Evolutionary conservation across 2,113 vertebrate genomes (phyloP).

Genomic region (Channa argus): DNA sequence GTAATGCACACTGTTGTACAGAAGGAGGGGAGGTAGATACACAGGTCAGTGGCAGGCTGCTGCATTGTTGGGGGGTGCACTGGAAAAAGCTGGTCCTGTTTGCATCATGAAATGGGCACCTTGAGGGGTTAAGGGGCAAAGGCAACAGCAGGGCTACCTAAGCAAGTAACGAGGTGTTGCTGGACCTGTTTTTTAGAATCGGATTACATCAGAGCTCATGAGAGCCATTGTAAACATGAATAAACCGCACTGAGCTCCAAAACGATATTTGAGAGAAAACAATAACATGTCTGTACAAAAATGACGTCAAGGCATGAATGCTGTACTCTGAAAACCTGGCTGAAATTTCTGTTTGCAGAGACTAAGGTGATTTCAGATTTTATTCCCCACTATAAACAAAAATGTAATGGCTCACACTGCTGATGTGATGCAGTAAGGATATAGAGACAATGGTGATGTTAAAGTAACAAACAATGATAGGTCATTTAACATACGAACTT

Average conservation of each 20-base stretch:
- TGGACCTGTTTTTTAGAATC: slow-evolving; percentile 74
- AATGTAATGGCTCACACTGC: slow-evolving; percentile 29
- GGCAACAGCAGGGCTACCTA: slow-evolving; percentile 63
- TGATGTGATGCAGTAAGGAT: slow-evolving; percentile 35
- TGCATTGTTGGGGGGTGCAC: not conserved
- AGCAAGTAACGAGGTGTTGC: slow-evolving; percentile 82
- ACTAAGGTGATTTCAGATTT: slow-evolving; percentile 57
- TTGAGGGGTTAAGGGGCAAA: slow-evolving; percentile 62
- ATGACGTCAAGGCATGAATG: slow-evolving; percentile 60
- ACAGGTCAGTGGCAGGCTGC: slow-evolving; percentile 58
- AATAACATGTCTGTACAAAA: slow-evolving; percentile 57
- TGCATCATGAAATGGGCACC: slow-evolving; percentile 68
- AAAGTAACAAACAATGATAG: too few relatives aligned
- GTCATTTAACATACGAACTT: too few relatives aligned
- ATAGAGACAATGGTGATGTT: not conserved
- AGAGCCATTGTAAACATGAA: slow-evolving; percentile 72
- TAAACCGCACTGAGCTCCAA: slow-evolving; percentile 35
- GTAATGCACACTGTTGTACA: slow-evolving; percentile 77
- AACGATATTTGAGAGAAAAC: slow-evolving; percentile 66
- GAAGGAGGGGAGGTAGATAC: slow-evolving; percentile 51
- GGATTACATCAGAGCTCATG: slow-evolving; percentile 76
- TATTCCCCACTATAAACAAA: slow-evolving; percentile 57
- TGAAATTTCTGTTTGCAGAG: slow-evolving; percentile 65
- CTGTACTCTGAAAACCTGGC: slow-evolving; percentile 42
- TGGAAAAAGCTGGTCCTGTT: slow-evolving; percentile 33